phyloP scores from a whole-genome alignment of 2,797 vertebrate species.

The Dryobates pubescens region DNA sequence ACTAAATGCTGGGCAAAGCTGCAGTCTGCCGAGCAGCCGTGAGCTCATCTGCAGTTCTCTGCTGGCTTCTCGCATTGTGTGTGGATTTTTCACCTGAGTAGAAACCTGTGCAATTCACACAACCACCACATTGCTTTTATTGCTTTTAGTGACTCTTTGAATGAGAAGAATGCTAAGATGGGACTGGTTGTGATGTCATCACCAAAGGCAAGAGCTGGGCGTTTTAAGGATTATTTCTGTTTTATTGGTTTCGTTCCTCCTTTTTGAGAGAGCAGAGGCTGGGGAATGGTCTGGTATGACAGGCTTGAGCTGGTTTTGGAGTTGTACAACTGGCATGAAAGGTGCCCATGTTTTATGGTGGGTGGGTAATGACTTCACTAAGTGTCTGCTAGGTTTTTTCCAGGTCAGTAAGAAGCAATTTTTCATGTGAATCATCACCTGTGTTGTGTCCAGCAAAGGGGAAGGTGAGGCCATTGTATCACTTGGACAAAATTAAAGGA shows the following conservation, averaged over 20 bases:
- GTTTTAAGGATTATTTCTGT: conserved; percentile 48
- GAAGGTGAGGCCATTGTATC: conserved; percentile 70
- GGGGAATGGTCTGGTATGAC: conserved; percentile 35
- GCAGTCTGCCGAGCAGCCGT: background rate
- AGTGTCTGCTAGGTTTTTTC: conserved; percentile 55
- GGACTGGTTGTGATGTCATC: conserved; percentile 2
- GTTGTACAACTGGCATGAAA: conserved; percentile 45
- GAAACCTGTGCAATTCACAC: background rate
- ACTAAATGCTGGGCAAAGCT: background rate
- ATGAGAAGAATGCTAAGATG: background rate
- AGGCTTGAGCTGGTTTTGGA: conserved; percentile 67
- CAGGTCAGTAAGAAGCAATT: conserved; percentile 67
- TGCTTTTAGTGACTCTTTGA: conserved; percentile 67
- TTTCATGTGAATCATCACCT: conserved; percentile 63
- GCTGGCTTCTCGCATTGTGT: background rate
- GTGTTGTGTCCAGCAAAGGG: conserved; percentile 66
- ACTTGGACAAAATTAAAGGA: background rate
- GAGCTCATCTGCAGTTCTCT: background rate
- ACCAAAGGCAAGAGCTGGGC: background rate
- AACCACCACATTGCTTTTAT: conserved; percentile 48
- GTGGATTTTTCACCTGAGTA: background rate
- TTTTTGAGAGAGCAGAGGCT: conserved; percentile 1
- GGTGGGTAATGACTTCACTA: conserved; percentile 69
- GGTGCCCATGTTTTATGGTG: conserved; percentile 72
- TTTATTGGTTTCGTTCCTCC: conserved; percentile 49